phyloP scores from a whole-genome alignment of 53 echinoderm and acorn worm genomes.

The Astropecten irregularis region DNA sequence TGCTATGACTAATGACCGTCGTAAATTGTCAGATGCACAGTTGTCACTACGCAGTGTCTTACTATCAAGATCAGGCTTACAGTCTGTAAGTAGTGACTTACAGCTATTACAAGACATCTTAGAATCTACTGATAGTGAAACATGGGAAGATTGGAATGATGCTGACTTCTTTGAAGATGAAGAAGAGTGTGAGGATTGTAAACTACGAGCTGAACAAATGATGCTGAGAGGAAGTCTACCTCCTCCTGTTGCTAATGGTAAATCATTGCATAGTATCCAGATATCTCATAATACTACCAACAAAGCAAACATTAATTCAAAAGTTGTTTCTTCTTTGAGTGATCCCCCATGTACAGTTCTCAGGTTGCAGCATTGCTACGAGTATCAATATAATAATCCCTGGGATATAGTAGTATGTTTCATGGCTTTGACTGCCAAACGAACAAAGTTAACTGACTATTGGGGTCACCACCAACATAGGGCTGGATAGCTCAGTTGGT shows the following conservation, averaged over 20 bases:
- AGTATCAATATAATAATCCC: too few relatives aligned
- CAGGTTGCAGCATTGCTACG: too few relatives aligned
- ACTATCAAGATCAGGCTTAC: conserved; percentile 26
- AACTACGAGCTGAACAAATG: conserved; percentile 63
- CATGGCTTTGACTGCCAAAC: too few relatives aligned
- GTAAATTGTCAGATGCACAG: conserved; percentile 9
- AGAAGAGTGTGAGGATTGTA: conserved; percentile 76
- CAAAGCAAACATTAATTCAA: too few relatives aligned
- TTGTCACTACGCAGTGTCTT: conserved; percentile 15
- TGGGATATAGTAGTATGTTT: too few relatives aligned
- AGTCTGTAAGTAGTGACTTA: conserved; percentile 13
- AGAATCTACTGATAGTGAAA: conserved; percentile 41
- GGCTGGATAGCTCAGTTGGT: too few relatives aligned
- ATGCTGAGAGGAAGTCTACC: conserved; percentile 74
- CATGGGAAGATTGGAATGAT: conserved; percentile 87
- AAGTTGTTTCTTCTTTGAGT: too few relatives aligned
- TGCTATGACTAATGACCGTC: neutral
- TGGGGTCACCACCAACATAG: too few relatives aligned
- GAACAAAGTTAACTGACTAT: too few relatives aligned
- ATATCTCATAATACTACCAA: too few relatives aligned
- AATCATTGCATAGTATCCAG: neutral
- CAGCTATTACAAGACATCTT: conserved; percentile 5
- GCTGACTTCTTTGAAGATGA: conserved; percentile 89
- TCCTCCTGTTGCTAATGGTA: conserved; percentile 80
- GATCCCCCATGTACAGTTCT: too few relatives aligned